Percentiles rank a stretch among this genome's conserved stretches.
These are phyloP conservation scores for Schizaphis graminum DNA, from an alignment of 2,888 invertebrate species.

Conservation along the genomic window DNA sequence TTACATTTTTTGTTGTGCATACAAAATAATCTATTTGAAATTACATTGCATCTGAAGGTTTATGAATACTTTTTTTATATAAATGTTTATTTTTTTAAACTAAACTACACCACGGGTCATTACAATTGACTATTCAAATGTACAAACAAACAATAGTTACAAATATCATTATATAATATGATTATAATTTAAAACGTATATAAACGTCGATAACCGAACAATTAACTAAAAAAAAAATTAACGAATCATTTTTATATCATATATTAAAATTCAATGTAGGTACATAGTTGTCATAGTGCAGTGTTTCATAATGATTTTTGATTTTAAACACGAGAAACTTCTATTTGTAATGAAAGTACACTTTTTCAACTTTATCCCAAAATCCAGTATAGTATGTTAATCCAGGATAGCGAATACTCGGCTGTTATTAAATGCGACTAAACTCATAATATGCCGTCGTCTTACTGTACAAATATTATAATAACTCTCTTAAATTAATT, in stretches of 20 bases:
- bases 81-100: no score
- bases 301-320: neutral
- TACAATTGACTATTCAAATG: no score
- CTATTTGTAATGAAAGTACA: neutral
- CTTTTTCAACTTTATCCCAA: conserved; percentile 26
- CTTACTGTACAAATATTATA: conserved; percentile 22
- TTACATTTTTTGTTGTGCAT: neutral
- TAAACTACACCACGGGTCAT: no score
- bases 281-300: neutral
- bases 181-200: no score
- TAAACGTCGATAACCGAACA: neutral
- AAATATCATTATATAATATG: no score
- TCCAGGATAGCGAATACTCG: conserved; percentile 3
- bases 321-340: neutral
- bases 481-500: conserved; percentile 15
- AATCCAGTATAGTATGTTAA: conserved; percentile 27
- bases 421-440: conserved; percentile 25
- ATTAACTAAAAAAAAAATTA: neutral
- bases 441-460: neutral
- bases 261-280: neutral
- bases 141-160: no score
- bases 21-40: neutral
- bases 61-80: no score
- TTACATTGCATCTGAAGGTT: neutral
- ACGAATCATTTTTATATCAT: neutral